Evolutionary conservation across 2,888 invertebrate species (phyloP), one percentile per base, ranked within the genome.

Genomic region (Clivina fossor): DNA sequence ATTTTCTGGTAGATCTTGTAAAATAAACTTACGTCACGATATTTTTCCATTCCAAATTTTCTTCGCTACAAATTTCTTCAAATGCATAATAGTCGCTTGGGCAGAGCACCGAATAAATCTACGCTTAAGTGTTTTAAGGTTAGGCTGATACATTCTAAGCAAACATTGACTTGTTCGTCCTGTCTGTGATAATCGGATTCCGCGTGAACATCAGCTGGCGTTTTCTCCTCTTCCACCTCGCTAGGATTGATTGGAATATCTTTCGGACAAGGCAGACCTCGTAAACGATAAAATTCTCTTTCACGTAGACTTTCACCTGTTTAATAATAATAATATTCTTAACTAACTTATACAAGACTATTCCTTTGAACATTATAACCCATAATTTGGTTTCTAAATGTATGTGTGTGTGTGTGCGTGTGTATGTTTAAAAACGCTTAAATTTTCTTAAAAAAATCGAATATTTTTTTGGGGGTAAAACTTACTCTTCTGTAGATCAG

Each of bases 11-110:
- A n/a, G n/a, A n/a, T n/a, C n/a, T n/a, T n/a, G n/a, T n/a, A n/a
- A n/a, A n/a, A n/a, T n/a, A n/a, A n/a, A 81, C 85, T 81, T 73
- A 93, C 93, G 78, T 96, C 94, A 79, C 90, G 86, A 80, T 95
- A 96, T 71, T 92, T 90, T 63, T 93, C 92, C 76, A 90, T 86
- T 60, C 92, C 92, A 70, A 63, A 95, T 88, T 75, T 94, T 93
- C 74, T 93, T 91, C 47, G 99, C 96, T 64, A 99, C 88, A 76
- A 96, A 97, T 74, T 99, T 98, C 77, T 98, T 98, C 44, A 99
- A 80, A 73, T 97, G 96, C 26, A 94, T 93, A 67, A 99, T 94
- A n/a, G 98, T 98, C 35, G 98, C 95, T 73, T 96, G 94, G 7
- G 95, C 90, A 1, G 97, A 97, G 71, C 95, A 93, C 64, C 97